Evolutionary conservation across 2,113 vertebrate genomes (phyloP).

Genomic region (Chionodraco myersi): DNA sequence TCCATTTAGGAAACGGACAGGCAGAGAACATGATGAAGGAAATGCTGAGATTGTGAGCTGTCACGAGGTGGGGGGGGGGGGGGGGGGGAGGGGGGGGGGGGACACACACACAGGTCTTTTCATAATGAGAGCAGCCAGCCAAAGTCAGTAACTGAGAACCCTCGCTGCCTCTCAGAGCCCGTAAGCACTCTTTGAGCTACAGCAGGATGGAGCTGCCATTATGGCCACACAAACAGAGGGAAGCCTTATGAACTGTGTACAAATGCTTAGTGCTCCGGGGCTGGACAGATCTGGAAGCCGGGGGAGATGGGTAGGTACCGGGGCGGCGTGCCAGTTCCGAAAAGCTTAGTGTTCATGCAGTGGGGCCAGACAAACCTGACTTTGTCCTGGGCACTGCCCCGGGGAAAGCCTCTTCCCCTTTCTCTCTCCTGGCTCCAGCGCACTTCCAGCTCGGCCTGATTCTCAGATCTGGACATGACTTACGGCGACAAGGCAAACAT

Average conservation of each 20-base stretch:
- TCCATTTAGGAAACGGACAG: conserved; percentile 23
- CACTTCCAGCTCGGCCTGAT: conserved; percentile 54
- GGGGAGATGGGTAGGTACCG: conserved; percentile 74
- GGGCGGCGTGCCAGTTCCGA: conserved; percentile 80
- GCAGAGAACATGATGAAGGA: conserved; percentile 7
- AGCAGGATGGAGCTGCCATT: conserved; percentile 81
- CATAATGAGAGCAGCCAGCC: conserved; percentile 68
- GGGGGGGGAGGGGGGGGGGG: neutral
- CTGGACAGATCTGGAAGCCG: conserved; percentile 72
- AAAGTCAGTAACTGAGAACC: conserved; percentile 79
- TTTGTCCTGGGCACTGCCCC: conserved; percentile 78
- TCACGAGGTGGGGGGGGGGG: neutral
- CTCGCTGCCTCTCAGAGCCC: conserved; percentile 71
- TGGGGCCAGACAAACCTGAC: conserved; percentile 80
- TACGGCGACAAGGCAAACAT: conserved; percentile 68
- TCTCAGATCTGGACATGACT: conserved; percentile 66
- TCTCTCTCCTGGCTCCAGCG: conserved; percentile 59
- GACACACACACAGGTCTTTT: conserved; percentile 58
- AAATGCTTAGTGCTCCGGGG: conserved; percentile 79
- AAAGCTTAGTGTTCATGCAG: conserved; percentile 77
- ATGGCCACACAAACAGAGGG: conserved; percentile 81
- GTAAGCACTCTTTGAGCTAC: conserved; percentile 77
- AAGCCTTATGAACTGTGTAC: conserved; percentile 87
- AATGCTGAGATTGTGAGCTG: conserved; percentile 44
- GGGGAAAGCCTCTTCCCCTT: conserved; percentile 68